These are phyloP conservation scores for Pseudotriccus pelzelni DNA, from an alignment of 2,797 vertebrate genomes.

Conservation along the genomic window DNA sequence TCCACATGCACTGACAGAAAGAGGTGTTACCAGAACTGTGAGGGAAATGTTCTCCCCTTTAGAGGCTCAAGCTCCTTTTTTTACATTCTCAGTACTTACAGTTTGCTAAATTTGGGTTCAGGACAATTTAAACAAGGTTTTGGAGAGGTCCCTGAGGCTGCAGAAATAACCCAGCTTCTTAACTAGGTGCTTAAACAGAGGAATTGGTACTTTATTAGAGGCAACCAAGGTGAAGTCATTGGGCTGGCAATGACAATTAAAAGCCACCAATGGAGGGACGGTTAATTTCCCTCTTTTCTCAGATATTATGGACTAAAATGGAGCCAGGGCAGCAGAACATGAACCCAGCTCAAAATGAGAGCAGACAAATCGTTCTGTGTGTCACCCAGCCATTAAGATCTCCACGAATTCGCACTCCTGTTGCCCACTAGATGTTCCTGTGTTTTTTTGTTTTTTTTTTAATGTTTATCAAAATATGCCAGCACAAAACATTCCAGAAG, in stretches of 20 bases:
- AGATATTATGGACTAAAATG: neutral
- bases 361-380: neutral
- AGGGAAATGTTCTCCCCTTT: neutral
- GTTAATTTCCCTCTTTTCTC: neutral
- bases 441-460: neutral
- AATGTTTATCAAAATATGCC: neutral
- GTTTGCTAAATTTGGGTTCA: neutral
- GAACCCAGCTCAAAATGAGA: neutral
- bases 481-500: neutral
- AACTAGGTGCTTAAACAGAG: neutral
- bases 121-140: neutral
- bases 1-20: neutral
- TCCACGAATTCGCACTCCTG: neutral
- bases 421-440: neutral
- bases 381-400: neutral
- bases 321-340: neutral
- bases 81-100: neutral
- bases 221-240: neutral
- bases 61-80: neutral
- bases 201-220: neutral
- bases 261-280: neutral
- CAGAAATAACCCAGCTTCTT: neutral
- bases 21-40: fast-evolving
- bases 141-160: neutral
- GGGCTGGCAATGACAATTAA: neutral